A percentile compares a stretch with the other conserved stretches of the same genome.
Conservation (phyloP, 2,888 invertebrate species). For the Erebia aethiops region DNA sequence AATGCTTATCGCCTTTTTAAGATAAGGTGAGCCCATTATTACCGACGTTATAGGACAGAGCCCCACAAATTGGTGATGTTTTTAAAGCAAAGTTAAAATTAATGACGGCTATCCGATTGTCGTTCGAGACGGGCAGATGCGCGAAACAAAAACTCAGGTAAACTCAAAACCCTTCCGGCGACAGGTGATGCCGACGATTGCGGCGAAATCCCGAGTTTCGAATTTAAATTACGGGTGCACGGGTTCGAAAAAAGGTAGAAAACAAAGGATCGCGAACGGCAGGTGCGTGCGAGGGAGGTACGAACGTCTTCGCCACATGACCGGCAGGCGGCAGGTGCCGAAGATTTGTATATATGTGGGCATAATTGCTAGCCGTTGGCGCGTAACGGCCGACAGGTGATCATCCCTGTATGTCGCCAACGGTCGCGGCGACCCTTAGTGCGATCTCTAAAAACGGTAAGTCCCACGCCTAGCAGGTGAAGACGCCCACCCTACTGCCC, state of each 20-base stretch:
- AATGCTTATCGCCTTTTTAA: constrained; percentile 30
- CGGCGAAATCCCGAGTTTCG: constrained; percentile 75
- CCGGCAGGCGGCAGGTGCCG: constrained; percentile 80
- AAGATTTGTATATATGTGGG: constrained; percentile 80
- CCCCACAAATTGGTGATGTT: constrained; percentile 55
- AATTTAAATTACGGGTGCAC: constrained; percentile 78
- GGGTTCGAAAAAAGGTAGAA: constrained; percentile 64
- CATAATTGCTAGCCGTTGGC: constrained; percentile 80
- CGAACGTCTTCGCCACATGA: constrained; percentile 83
- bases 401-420: constrained; percentile 71
- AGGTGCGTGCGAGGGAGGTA: constrained; percentile 64
- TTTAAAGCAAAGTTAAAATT: constrained; percentile 60
- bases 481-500: constrained; percentile 63
- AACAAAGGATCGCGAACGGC: constrained; percentile 79
- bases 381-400: constrained; percentile 83
- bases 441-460: constrained; percentile 77
- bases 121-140: constrained; percentile 74
- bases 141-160: constrained; percentile 79
- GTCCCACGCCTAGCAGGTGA: constrained; percentile 78
- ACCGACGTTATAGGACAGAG: constrained; percentile 52
- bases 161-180: constrained; percentile 80
- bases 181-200: constrained; percentile 80
- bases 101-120: constrained; percentile 68
- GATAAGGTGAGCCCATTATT: constrained; percentile 51
- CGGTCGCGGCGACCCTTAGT: constrained; percentile 70